Evolutionary conservation across 2,888 invertebrate species (phyloP).

Genomic region (Dromius quadrimaculatus): DNA sequence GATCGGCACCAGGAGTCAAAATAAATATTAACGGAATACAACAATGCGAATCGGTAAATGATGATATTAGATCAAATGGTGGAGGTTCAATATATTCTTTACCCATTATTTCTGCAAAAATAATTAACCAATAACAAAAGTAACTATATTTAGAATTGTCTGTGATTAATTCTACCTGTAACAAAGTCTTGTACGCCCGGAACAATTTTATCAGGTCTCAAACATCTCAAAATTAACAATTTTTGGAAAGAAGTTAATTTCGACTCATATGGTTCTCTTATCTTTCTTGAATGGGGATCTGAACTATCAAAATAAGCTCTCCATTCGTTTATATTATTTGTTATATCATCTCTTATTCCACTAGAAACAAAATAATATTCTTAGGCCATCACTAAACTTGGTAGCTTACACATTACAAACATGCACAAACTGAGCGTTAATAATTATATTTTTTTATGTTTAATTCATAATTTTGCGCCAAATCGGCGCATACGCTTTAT

Average conservation of each 20-base stretch:
- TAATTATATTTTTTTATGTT: no score
- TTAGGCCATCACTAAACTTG: no score
- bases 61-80: constrained; percentile 86
- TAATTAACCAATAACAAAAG: constrained; percentile 46
- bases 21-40: constrained; percentile 92
- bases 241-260: constrained; percentile 78
- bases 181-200: constrained; percentile 82
- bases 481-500: no score
- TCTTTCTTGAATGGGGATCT: constrained; percentile 77
- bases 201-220: constrained; percentile 90
- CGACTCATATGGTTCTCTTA: constrained; percentile 80
- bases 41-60: constrained; percentile 87
- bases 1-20: constrained; percentile 93
- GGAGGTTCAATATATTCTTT: constrained; percentile 88
- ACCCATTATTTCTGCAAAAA: constrained; percentile 76
- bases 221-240: constrained; percentile 81
- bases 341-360: constrained; percentile 78
- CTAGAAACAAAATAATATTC: constrained; percentile 63
- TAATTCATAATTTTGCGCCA: no score
- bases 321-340: constrained; percentile 73
- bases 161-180: constrained; percentile 68
- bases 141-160: background rate
- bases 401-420: constrained; percentile 67
- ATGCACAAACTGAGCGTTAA: no score
- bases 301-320: constrained; percentile 79